These are phyloP conservation scores for Dendrolimus houi DNA, from an alignment of 2,888 invertebrate species.

Conservation along the genomic window DNA sequence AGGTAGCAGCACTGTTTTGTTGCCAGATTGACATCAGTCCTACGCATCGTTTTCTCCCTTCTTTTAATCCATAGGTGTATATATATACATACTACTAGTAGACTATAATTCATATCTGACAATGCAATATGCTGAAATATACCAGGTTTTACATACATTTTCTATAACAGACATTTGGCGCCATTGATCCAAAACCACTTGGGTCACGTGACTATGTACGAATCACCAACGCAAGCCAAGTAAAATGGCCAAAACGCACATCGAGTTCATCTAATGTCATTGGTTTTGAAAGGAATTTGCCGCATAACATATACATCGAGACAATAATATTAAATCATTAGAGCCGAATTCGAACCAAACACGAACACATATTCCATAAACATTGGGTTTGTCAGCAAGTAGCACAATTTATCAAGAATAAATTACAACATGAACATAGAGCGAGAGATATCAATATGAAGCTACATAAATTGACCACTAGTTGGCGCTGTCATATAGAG, in stretches of 20 bases:
- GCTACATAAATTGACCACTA: constrained; percentile 52
- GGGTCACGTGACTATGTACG: constrained; percentile 75
- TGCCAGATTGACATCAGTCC: constrained; percentile 73
- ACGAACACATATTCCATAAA: constrained; percentile 58
- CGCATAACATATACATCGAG: constrained; percentile 63
- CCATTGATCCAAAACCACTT: constrained; percentile 73
- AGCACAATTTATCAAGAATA: constrained; percentile 61
- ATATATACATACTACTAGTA: constrained; percentile 18
- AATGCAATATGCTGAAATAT: constrained; percentile 29
- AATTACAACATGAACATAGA: constrained; percentile 61
- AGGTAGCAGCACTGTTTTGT: constrained; percentile 84
- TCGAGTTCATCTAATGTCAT: constrained; percentile 72
- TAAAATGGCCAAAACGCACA: constrained; percentile 77
- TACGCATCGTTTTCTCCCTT: constrained; percentile 55
- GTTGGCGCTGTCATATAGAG: constrained; percentile 43
- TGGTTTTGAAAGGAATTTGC: constrained; percentile 64
- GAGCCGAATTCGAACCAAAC: constrained; percentile 38
- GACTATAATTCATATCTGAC: constrained; percentile 27
- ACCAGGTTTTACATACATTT: constrained; percentile 62
- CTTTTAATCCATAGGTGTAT: constrained; percentile 31
- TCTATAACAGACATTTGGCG: constrained; percentile 73
- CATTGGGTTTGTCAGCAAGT: constrained; percentile 48
- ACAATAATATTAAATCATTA: constrained; percentile 41
- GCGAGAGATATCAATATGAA: constrained; percentile 70
- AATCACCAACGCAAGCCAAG: constrained; percentile 76